Evolutionary conservation across 2,888 invertebrate species (phyloP), one percentile per base, ranked within the genome.

Genomic region (Ophonus ardosiacus): DNA sequence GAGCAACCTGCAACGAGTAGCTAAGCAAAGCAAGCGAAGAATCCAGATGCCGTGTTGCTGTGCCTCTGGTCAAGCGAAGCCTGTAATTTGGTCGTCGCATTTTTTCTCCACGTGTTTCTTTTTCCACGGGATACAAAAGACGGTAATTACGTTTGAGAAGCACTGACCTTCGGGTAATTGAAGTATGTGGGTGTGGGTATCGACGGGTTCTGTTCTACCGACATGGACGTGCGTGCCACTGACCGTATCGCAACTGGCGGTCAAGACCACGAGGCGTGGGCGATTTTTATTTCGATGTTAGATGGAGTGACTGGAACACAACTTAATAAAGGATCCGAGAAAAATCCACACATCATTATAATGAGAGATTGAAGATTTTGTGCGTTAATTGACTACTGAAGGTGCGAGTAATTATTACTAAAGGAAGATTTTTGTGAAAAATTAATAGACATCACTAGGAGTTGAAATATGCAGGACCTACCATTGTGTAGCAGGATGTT

Each of bases 71-170:
- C 21, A 65, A 18, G 56, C 81, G 24, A 59, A 31, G 61, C 65
- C 81, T 81, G 81, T 81, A 81, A 81, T 81, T 81, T 81, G 24
- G 61, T 61, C 61, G 63, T 81, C 63, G 43, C 63, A 61, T 83
- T 83, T 82, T 61, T 71, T 18, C 71, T 43, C 68, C 68, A 65
- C 56, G 82, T 65, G 59, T 83, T 83, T 61, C 83, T 71, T 83
- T 83, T 81, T 79, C 59, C 79, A 31, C 83, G 40, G 38, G 43
- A 83, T 83, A 83, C 71, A 83, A 83, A 81, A 83, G 83, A 83
- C 83, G 83, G 83, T 83, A 83, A 83, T 83, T 83, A 83, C 74
- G 83, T 84, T 84, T 84, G 78, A 56, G 84, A 84, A 84, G 78
- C 84, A 65, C 84, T 84, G 84, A 78, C 76, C 84, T 84, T 65